Conservation (phyloP, 2,113 vertebrate genomes). For the Bubalus kerabau region DNA sequence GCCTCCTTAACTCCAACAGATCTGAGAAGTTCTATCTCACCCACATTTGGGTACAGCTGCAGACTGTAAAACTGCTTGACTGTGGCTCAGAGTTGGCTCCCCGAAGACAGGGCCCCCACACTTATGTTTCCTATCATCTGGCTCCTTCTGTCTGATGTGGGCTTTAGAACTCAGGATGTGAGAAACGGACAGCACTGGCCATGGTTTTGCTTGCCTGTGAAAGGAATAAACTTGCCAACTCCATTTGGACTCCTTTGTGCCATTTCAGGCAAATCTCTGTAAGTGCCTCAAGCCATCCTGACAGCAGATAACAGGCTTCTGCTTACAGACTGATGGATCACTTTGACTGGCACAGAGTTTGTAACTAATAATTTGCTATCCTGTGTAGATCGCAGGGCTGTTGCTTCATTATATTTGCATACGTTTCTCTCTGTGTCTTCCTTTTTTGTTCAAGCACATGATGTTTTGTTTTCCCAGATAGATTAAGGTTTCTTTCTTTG, state of each 20-base stretch:
- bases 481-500: not conserved
- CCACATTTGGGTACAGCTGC: not conserved
- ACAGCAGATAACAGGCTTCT: too few species aligned
- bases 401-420: not conserved
- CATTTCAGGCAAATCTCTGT: not conserved
- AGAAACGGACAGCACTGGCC: not conserved
- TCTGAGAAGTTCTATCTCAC: not conserved
- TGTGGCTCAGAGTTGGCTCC: not conserved
- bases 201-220: not conserved
- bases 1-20: not conserved
- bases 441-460: not conserved
- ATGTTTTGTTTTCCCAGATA: not conserved
- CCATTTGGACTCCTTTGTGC: not conserved
- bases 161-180: accelerated
- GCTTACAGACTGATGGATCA: too few species aligned
- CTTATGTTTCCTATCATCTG: accelerated
- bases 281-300: too few species aligned
- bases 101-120: not conserved
- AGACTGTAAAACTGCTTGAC: not conserved
- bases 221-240: too few species aligned
- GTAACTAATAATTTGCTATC: not conserved
- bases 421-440: not conserved
- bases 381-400: not conserved
- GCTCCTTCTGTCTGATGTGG: not conserved
- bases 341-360: not conserved